Evolutionary conservation across 2,797 vertebrate species (phyloP).

Genomic region (Anguilla pacifica): DNA sequence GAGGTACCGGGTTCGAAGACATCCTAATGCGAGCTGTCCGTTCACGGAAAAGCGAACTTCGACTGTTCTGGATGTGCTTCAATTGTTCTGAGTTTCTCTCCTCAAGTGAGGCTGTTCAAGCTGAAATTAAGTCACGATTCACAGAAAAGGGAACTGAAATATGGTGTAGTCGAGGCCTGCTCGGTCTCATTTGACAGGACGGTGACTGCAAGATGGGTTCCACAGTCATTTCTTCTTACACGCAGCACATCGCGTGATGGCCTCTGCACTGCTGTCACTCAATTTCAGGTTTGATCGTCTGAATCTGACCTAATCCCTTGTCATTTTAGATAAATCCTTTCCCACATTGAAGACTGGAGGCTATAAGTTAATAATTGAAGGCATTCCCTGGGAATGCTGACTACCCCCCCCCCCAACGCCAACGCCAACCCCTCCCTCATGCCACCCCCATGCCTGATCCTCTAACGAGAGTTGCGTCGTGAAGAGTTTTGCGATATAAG

Average conservation of each 20-base stretch:
- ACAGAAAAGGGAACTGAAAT: conserved; percentile 38
- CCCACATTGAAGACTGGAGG: neutral
- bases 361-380: neutral
- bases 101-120: neutral
- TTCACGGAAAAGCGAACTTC: neutral
- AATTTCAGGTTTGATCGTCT: neutral
- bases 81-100: neutral
- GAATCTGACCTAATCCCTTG: neutral
- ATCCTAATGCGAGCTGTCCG: neutral
- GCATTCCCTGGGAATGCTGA: neutral
- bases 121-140: neutral
- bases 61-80: neutral
- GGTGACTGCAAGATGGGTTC: neutral
- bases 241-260: neutral
- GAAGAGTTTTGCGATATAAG: no score
- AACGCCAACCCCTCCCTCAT: no score
- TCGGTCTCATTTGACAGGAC: neutral
- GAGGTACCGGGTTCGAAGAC: neutral
- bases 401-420: no score
- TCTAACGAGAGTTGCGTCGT: no score
- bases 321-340: neutral
- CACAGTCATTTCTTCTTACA: neutral
- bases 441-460: no score
- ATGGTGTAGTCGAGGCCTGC: neutral
- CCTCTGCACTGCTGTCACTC: neutral